A percentile compares a stretch with the other conserved stretches of the same genome.
Conservation (phyloP, 1,140 invertebrate genomes). For the Gryllus bimaculatus region DNA sequence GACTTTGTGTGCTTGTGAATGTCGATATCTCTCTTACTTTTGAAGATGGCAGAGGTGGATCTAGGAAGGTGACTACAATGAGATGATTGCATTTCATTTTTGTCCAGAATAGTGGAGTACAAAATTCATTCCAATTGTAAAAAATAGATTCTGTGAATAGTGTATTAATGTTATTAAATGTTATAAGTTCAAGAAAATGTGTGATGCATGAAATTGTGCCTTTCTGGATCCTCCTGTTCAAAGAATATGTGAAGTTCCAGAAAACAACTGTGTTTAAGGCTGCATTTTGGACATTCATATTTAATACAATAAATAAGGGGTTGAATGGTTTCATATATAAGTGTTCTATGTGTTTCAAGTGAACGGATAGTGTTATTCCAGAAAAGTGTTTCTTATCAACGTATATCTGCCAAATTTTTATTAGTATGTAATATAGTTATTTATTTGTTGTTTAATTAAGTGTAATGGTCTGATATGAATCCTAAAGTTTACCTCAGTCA, state of each 20-base stretch:
- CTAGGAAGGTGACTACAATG: neutral
- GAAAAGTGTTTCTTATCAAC: neutral
- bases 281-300: neutral
- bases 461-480: neutral
- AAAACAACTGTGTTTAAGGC: neutral
- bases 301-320: neutral
- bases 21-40: neutral
- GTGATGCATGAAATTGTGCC: neutral
- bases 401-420: slow-evolving; percentile 2
- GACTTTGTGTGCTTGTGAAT: neutral
- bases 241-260: neutral
- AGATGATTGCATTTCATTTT: neutral
- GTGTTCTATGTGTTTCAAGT: neutral
- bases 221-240: neutral
- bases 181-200: neutral
- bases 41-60: neutral
- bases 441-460: neutral
- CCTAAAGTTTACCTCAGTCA: neutral
- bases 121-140: slow-evolving; percentile 3
- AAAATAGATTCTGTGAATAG: neutral
- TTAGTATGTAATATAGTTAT: slow-evolving; percentile 2
- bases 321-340: neutral
- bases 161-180: neutral
- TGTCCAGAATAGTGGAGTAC: neutral
- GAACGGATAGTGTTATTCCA: neutral